These are phyloP conservation scores for Tachina lurida DNA, from an alignment of 2,888 invertebrate species.

Conservation along the genomic window DNA sequence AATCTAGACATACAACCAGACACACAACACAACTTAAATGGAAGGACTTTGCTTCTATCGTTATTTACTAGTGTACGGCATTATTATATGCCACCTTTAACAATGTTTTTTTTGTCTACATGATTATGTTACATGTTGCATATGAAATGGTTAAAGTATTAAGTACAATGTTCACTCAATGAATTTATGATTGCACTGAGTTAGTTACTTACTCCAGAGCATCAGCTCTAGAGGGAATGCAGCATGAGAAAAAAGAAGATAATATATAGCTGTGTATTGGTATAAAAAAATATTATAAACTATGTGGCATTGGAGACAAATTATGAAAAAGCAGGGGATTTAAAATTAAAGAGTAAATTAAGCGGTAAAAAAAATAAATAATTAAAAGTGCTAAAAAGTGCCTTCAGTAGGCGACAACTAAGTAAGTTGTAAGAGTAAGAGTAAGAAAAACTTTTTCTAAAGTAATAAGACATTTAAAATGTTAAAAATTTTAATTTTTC, in stretches of 20 bases:
- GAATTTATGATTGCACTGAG: conserved; percentile 71
- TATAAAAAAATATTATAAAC: conserved; percentile 13
- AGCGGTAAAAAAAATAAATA: not conserved
- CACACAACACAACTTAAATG: not conserved
- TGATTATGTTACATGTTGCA: conserved; percentile 68
- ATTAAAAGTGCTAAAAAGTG: not conserved
- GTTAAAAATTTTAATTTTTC: no score
- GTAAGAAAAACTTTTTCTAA: not conserved
- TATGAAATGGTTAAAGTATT: conserved; percentile 67
- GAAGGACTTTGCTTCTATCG: conserved; percentile 18
- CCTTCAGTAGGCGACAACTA: not conserved
- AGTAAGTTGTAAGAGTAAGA: not conserved
- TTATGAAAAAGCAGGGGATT: conserved; percentile 42
- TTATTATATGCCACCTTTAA: conserved; percentile 51
- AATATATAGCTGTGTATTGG: not conserved
- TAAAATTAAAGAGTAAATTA: not conserved
- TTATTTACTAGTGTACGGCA: conserved; percentile 28
- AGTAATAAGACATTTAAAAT: no score
- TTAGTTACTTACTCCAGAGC: conserved; percentile 54
- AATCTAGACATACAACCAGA: conserved; percentile 42
- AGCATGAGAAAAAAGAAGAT: conserved; percentile 11
- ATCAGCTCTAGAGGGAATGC: conserved; percentile 50
- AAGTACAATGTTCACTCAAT: conserved; percentile 69
- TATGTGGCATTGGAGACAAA: conserved; percentile 56
- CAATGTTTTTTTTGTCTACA: conserved; percentile 56